phyloP scores from a whole-genome alignment of 2,797 vertebrate species.

The Anolis apletophallus region DNA sequence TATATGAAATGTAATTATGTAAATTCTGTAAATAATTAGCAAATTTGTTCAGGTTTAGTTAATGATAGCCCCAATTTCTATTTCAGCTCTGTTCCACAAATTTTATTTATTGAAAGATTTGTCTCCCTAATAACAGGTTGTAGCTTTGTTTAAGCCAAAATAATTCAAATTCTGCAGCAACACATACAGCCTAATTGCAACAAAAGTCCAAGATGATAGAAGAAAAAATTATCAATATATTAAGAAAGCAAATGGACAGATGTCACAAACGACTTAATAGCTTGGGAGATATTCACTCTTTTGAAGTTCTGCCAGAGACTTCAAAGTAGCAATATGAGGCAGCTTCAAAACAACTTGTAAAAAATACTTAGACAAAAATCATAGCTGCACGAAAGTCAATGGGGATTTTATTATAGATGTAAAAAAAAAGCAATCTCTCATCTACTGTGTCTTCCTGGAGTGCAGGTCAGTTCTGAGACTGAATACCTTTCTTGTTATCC shows the following conservation, averaged over 20 bases:
- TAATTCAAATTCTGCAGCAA: neutral
- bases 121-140: neutral
- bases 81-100: too few species aligned
- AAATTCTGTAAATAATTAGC: neutral
- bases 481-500: slow-evolving; percentile 33
- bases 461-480: slow-evolving; percentile 46
- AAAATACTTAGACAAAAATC: neutral
- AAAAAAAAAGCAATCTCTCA: neutral
- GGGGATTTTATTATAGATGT: slow-evolving; percentile 2
- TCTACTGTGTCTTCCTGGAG: neutral
- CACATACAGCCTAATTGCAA: slow-evolving; percentile 5
- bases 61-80: neutral
- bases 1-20: neutral
- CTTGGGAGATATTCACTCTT: slow-evolving; percentile 20
- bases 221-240: slow-evolving; percentile 57
- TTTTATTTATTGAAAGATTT: neutral
- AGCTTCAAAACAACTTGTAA: slow-evolving; percentile 49
- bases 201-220: slow-evolving; percentile 45
- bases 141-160: neutral
- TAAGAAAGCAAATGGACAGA: slow-evolving; percentile 44
- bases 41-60: neutral
- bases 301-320: slow-evolving; percentile 36
- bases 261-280: slow-evolving; percentile 37
- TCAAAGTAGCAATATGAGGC: slow-evolving; percentile 25
- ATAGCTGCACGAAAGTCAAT: neutral